phyloP scores from a whole-genome alignment of 2,797 vertebrate genomes.

The Poeciliopsis gracilis region DNA sequence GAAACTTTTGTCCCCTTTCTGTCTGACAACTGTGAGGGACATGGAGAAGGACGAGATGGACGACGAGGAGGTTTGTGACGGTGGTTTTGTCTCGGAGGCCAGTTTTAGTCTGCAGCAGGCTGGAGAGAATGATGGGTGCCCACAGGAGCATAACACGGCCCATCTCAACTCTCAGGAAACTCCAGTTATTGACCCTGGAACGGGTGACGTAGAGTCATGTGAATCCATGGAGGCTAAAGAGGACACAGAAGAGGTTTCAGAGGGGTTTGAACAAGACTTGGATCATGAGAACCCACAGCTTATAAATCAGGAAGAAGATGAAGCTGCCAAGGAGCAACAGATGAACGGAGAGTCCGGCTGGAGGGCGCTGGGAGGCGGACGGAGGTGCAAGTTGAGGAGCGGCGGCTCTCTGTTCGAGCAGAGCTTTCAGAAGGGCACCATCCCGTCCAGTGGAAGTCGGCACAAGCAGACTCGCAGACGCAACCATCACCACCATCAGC shows the following conservation, averaged over 20 bases:
- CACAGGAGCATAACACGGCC: constrained; percentile 46
- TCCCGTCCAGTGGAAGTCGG: constrained; percentile 75
- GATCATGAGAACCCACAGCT: constrained; percentile 50
- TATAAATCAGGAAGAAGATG: constrained; percentile 72
- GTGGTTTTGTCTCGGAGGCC: constrained; percentile 29
- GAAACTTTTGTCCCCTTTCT: constrained; percentile 32
- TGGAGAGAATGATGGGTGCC: constrained; percentile 38
- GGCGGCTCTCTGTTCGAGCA: constrained; percentile 64
- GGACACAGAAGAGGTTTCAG: constrained; percentile 56
- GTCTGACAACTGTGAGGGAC: constrained; percentile 49
- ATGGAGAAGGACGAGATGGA: constrained; percentile 75
- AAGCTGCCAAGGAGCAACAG: constrained; percentile 65
- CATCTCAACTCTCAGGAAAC: constrained; percentile 60
- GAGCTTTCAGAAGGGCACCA: constrained; percentile 67
- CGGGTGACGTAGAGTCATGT: constrained; percentile 59
- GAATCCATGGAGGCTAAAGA: constrained; percentile 62
- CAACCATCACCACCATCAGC: constrained; percentile 81
- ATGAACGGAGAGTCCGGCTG: constrained; percentile 74
- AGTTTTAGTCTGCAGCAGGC: constrained; percentile 36
- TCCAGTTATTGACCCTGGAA: constrained; percentile 46
- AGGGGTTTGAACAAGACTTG: constrained; percentile 49
- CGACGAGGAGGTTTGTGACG: constrained; percentile 60
- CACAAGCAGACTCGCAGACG: constrained; percentile 83
- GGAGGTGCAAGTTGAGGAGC: constrained; percentile 69
- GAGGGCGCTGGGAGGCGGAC: constrained; percentile 69